Conservation (phyloP, 2,113 vertebrate genomes). For the Protobothrops flavoviridis region DNA sequence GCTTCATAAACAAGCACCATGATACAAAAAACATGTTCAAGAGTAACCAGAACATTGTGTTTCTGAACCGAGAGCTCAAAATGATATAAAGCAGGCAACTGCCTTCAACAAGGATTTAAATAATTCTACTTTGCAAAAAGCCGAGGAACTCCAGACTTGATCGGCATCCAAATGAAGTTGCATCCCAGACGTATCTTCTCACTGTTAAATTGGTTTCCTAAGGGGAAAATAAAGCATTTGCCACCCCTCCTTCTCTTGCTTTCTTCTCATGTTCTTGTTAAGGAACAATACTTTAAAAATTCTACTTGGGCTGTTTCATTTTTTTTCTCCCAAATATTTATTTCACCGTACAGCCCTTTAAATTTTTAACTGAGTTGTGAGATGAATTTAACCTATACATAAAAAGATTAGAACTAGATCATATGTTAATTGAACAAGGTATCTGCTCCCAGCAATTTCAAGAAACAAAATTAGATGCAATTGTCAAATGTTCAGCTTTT, state of each 20-base stretch:
- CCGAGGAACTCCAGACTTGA: not conserved
- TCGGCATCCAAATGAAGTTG: not conserved
- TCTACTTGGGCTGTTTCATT: not conserved
- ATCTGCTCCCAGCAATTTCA: conserved; percentile 22
- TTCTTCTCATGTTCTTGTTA: conserved; percentile 4
- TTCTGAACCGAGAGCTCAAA: conserved; percentile 18
- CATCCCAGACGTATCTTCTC: not conserved
- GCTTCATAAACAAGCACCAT: conserved; percentile 30
- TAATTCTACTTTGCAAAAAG: not conserved
- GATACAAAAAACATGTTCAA: conserved; percentile 15
- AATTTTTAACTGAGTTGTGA: not conserved
- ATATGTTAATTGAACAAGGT: conserved; percentile 9
- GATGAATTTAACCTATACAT: not conserved
- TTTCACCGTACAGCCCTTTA: not conserved
- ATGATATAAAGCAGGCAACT: conserved; percentile 27
- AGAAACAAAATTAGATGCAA: conserved; percentile 22
- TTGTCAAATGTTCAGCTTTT: too few relatives aligned
- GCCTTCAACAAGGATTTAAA: not conserved
- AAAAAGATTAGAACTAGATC: conserved; percentile 2
- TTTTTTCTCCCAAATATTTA: not conserved
- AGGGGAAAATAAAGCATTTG: not conserved
- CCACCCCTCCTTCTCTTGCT: not conserved
- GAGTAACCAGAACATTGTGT: conserved; percentile 26
- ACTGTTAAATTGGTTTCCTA: not conserved
- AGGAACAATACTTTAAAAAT: conserved; percentile 25